Percentiles rank a stretch among this genome's conserved stretches.
phyloP scores from a whole-genome alignment of 2,888 invertebrate genomes.

The Entomobrya multifasciata region DNA sequence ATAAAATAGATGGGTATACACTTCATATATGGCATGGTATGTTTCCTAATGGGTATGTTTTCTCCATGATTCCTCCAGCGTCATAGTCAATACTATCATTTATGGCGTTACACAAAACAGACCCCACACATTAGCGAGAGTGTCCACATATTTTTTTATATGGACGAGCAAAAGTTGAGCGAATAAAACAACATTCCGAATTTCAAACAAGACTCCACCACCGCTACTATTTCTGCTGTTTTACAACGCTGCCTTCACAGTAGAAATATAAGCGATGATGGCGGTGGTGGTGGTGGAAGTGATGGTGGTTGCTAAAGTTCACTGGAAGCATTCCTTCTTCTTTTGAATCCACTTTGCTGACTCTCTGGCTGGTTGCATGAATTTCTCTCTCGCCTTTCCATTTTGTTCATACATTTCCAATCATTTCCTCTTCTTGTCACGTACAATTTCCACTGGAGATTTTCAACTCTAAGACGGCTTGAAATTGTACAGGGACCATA shows the following conservation, averaged over 20 bases:
- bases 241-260: conserved; percentile 27
- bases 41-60: conserved; percentile 35
- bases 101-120: conserved; percentile 33
- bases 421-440: conserved; percentile 75
- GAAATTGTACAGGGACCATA: conserved; percentile 75
- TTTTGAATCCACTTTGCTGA: conserved; percentile 68
- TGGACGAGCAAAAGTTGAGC: conserved; percentile 35
- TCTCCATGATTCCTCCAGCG: conserved; percentile 10
- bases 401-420: conserved; percentile 73
- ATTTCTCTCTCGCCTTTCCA: conserved; percentile 35
- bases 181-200: conserved; percentile 60
- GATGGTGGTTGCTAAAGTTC: conserved; percentile 21
- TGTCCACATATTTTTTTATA: neutral
- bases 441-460: conserved; percentile 75
- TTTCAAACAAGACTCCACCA: conserved; percentile 64
- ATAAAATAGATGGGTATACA: conserved; percentile 29
- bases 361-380: neutral
- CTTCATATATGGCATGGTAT: neutral
- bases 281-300: neutral
- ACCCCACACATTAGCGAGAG: neutral
- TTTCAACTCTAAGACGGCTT: conserved; percentile 75
- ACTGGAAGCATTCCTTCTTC: conserved; percentile 46
- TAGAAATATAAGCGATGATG: neutral
- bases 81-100: conserved; percentile 51
- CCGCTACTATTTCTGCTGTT: neutral